Evolutionary conservation across 1,140 invertebrate species (phyloP).

Genomic region (Asbolus verrucosus): DNA sequence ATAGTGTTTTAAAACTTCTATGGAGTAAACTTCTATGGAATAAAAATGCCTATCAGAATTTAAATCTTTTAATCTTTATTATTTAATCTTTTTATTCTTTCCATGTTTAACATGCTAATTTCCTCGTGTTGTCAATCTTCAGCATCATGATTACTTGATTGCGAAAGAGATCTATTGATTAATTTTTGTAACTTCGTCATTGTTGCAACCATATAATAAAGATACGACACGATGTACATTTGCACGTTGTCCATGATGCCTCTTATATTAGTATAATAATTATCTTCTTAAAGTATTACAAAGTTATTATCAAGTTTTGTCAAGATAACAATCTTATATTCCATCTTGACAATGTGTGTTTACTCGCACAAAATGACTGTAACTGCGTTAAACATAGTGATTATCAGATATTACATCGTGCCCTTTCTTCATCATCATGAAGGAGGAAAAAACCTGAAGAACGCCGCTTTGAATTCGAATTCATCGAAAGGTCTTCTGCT

Average conservation of each 20-base stretch:
- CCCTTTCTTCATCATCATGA: not conserved
- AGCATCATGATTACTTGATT: no score
- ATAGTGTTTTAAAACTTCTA: no score
- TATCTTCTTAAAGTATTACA: conserved; percentile 35
- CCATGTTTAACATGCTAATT: no score
- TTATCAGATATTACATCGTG: not conserved
- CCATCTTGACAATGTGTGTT: not conserved
- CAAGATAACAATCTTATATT: conserved; percentile 28
- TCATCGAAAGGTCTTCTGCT: no score
- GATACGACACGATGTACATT: conserved; percentile 32
- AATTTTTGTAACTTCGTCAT: conserved; percentile 13
- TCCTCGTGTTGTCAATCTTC: no score
- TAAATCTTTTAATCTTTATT: no score
- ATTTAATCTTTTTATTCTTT: no score
- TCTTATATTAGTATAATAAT: conserved; percentile 31
- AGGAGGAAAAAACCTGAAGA: not conserved
- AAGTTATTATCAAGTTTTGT: conserved; percentile 35
- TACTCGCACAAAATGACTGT: not conserved
- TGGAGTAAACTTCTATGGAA: no score
- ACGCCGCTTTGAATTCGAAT: not conserved
- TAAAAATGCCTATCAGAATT: no score
- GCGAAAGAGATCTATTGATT: conserved; percentile 17
- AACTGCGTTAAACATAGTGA: conserved; percentile 16
- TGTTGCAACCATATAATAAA: conserved; percentile 16
- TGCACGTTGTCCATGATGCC: conserved; percentile 31